These are phyloP conservation scores for Spatulosminthurus flaviceps DNA, from an alignment of 2,888 invertebrate species.

Conservation along the genomic window DNA sequence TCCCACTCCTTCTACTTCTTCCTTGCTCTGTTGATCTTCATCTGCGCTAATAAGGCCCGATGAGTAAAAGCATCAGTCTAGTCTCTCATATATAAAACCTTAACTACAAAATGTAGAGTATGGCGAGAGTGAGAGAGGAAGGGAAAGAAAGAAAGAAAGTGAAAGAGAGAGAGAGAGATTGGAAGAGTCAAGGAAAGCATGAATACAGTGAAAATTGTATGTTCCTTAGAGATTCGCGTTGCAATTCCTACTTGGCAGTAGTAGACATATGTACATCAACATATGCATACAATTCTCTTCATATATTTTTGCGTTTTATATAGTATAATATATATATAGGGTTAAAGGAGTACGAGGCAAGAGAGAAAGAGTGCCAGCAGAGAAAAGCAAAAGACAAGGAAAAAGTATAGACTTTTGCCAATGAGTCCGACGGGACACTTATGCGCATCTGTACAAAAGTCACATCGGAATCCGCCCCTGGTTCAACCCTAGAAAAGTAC, in stretches of 20 bases:
- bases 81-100: neutral
- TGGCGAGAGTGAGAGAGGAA: neutral
- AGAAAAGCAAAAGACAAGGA: conserved; percentile 18
- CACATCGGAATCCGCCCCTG: conserved; percentile 40
- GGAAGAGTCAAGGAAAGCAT: neutral
- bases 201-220: neutral
- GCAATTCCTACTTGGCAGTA: neutral
- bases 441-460: conserved; percentile 37
- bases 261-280: neutral
- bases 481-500: conserved; percentile 33
- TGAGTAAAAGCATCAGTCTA: neutral
- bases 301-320: too few species aligned
- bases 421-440: conserved; percentile 36
- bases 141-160: neutral
- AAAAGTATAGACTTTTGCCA: conserved; percentile 43
- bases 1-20: neutral
- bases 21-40: conserved; percentile 12
- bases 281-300: neutral
- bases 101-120: neutral
- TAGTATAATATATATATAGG: neutral
- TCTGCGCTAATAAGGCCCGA: conserved; percentile 18
- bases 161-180: conserved; percentile 3
- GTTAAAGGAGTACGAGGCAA: neutral
- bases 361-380: conserved; percentile 5
- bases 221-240: conserved; percentile 1